These are phyloP conservation scores for Trachops cirrhosus DNA, from an alignment of 2,797 vertebrate genomes.

Conservation along the genomic window DNA sequence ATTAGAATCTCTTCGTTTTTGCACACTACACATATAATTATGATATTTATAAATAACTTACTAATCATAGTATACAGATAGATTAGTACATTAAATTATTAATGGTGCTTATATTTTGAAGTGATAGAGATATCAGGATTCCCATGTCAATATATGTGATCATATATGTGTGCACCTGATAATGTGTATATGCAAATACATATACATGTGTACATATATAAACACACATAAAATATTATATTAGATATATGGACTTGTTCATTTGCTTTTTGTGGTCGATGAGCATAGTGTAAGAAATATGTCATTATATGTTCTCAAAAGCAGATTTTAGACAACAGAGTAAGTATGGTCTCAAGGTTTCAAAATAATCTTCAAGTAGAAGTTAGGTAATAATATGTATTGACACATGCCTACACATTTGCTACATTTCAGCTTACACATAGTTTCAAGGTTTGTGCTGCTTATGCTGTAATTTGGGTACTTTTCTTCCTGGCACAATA, in stretches of 20 bases:
- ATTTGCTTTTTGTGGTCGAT: background rate
- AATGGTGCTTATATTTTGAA: background rate
- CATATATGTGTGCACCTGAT: background rate
- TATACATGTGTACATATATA: rapidly evolving
- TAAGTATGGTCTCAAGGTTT: background rate
- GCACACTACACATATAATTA: background rate
- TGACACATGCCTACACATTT: background rate
- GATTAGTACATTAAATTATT: background rate
- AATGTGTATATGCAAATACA: background rate
- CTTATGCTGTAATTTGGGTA: background rate
- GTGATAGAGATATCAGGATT: background rate
- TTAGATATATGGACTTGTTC: background rate
- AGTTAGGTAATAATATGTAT: background rate
- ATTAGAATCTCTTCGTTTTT: background rate
- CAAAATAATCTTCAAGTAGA: background rate
- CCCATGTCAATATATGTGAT: background rate
- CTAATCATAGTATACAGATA: background rate
- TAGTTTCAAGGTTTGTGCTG: background rate
- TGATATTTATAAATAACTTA: background rate
- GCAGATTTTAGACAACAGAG: background rate
- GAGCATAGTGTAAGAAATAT: background rate
- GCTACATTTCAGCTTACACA: background rate
- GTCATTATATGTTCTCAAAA: background rate
- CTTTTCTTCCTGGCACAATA: background rate
- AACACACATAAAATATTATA: background rate